Evolutionary conservation across 2,113 vertebrate genomes (phyloP), one percentile per base, ranked within the genome.

Genomic region (Gobio gobio): DNA sequence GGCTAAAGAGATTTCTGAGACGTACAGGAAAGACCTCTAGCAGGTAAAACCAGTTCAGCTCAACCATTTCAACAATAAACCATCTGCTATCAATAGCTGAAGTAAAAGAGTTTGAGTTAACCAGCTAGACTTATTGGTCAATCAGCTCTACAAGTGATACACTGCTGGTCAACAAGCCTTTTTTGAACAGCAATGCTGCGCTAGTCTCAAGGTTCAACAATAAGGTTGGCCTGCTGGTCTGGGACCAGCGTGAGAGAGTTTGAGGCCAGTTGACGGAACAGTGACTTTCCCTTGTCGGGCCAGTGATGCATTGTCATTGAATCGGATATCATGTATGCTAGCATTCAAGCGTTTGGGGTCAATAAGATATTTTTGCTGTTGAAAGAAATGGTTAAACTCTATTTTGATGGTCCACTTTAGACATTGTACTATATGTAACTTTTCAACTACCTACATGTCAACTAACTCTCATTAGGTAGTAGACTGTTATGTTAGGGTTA

Each of bases 1-100:
- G 64, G 77, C 89, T 72, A 49, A 26, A 85, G 75, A 88, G 86
- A 89, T 86, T 88, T 75, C 63, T 43, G 79, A 54, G 45, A 51
- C 70, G 64, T 85, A 78, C 75, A 64, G 82, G 58, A 64, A 82
- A 58, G 47, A 45, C 24, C 43, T 45, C n/a, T 26, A 56, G 51
- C 56, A 83, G 63, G 81, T 73, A 40, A 43, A 54, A 40, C 22
- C 22, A 82, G 43, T 29, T 68, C 79, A n/a, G 76, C 51, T 54
- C 45, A 40, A 43, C 20, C 64, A 43, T 72, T 83, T 51, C 24
- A 5, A 43, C 63, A 72, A 72, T 72, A 58, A 33, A 54, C 10
- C 56, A 24, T 40, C 18, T 24, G 76, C 33, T 61, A 16, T 76
- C 16, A 54, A 47, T 7, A 26, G 47, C 74, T 54, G 29, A 54